These are phyloP conservation scores for Pseudococcus viburni DNA, from an alignment of 2,888 invertebrate genomes.

Conservation along the genomic window DNA sequence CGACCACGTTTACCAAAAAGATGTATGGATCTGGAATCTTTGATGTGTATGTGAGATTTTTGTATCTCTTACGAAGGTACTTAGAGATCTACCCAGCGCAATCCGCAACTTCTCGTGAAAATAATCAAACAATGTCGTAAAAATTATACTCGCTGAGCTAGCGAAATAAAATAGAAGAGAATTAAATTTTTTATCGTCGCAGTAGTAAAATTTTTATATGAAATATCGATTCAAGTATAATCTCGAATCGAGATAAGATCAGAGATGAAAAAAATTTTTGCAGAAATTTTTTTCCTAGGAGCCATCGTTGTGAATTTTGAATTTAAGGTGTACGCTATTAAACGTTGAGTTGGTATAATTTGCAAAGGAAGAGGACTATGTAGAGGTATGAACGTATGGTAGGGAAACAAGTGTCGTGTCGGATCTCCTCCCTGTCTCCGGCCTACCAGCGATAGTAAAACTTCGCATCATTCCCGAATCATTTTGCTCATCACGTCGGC, in stretches of 20 bases:
- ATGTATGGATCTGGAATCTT: not conserved
- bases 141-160: not conserved
- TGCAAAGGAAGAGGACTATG: not conserved
- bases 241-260: not conserved
- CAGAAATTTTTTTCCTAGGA: not conserved
- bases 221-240: not conserved
- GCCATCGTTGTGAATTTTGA: not conserved
- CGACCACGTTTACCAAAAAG: slow-evolving; percentile 6
- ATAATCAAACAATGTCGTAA: slow-evolving; percentile 36
- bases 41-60: not conserved
- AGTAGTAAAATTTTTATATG: not conserved
- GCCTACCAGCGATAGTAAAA: not conserved
- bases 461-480: slow-evolving; percentile 57
- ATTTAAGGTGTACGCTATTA: no score
- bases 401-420: slow-evolving; percentile 21
- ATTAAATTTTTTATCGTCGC: not conserved
- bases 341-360: not conserved
- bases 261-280: not conserved
- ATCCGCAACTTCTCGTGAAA: not conserved
- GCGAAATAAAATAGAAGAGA: not conserved
- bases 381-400: not conserved
- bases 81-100: no score
- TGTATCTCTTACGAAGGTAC: not conserved
- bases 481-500: slow-evolving; percentile 65
- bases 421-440: not conserved